Percentiles rank a stretch among this genome's conserved stretches.
phyloP scores from a whole-genome alignment of 2,113 vertebrate genomes.

The Grallaria varia region DNA sequence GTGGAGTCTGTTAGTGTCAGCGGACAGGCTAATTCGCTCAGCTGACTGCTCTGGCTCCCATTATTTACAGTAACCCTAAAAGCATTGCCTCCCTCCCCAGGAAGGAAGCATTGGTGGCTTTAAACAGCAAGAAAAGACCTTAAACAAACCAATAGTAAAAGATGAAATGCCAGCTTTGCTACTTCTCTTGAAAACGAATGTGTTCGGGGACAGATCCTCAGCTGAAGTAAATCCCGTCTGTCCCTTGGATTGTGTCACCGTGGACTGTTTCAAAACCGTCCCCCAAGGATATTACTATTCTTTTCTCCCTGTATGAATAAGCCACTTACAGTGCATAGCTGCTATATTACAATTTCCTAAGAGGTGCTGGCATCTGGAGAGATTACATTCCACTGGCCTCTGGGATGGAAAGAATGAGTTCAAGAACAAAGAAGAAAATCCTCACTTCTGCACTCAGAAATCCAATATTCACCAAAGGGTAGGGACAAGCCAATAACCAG shows the following conservation, averaged over 20 bases:
- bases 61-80: slow-evolving; percentile 46
- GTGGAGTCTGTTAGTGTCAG: slow-evolving; percentile 33
- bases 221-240: background rate
- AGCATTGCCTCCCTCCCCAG: background rate
- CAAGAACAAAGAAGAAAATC: slow-evolving; percentile 68
- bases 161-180: background rate
- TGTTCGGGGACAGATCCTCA: background rate
- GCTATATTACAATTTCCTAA: slow-evolving; percentile 66
- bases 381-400: slow-evolving; percentile 69
- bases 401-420: slow-evolving; percentile 70
- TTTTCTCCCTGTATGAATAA: slow-evolving; percentile 58
- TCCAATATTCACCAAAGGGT: background rate
- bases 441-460: slow-evolving; percentile 57
- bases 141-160: slow-evolving; percentile 6
- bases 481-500: background rate
- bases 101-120: slow-evolving; percentile 40
- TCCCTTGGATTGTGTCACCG: background rate
- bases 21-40: slow-evolving; percentile 26
- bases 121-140: slow-evolving; percentile 33
- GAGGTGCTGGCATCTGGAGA: slow-evolving; percentile 70
- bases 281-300: slow-evolving; percentile 27
- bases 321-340: slow-evolving; percentile 48
- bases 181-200: background rate
- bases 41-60: slow-evolving; percentile 10
- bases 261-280: background rate